A percentile compares a stretch with the other conserved stretches of the same genome.
phyloP scores from a whole-genome alignment of 2,113 vertebrate genomes.

The Vombatus ursinus region DNA sequence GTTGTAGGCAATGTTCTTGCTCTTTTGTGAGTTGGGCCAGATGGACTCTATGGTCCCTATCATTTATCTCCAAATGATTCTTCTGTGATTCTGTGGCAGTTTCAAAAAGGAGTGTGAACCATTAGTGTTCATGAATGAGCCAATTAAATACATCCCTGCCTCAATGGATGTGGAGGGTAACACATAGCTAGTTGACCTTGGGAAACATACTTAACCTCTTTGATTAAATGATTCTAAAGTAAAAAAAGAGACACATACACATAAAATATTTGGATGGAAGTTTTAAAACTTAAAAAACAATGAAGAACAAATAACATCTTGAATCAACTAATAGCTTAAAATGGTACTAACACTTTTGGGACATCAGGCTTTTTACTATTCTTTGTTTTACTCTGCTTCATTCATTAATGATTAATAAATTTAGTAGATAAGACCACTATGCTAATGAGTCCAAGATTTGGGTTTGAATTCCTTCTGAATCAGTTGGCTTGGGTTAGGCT shows the following conservation, averaged over 20 bases:
- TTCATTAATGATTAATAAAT: slow-evolving; percentile 64
- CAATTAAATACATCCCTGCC: background rate
- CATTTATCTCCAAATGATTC: background rate
- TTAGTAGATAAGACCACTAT: slow-evolving; percentile 47
- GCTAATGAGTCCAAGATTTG: slow-evolving; percentile 52
- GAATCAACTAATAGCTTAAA: slow-evolving; percentile 52
- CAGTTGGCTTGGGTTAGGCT: slow-evolving; percentile 71
- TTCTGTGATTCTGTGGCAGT: background rate
- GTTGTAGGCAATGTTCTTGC: background rate
- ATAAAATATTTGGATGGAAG: slow-evolving; percentile 13
- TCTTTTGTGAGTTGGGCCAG: background rate
- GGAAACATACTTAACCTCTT: background rate
- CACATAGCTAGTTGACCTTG: background rate
- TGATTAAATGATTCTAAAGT: background rate
- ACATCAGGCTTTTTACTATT: background rate
- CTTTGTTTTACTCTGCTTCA: slow-evolving; percentile 22
- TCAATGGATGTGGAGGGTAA: background rate
- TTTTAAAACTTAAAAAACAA: slow-evolving; percentile 67
- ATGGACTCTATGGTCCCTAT: background rate
- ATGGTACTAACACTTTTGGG: background rate
- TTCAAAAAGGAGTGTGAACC: background rate
- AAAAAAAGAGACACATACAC: background rate
- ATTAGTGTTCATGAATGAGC: background rate
- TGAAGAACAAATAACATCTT: slow-evolving; percentile 61
- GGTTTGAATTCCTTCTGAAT: slow-evolving; percentile 57